phyloP scores from a whole-genome alignment of 1,140 invertebrate genomes.

The Conus betulinus region DNA sequence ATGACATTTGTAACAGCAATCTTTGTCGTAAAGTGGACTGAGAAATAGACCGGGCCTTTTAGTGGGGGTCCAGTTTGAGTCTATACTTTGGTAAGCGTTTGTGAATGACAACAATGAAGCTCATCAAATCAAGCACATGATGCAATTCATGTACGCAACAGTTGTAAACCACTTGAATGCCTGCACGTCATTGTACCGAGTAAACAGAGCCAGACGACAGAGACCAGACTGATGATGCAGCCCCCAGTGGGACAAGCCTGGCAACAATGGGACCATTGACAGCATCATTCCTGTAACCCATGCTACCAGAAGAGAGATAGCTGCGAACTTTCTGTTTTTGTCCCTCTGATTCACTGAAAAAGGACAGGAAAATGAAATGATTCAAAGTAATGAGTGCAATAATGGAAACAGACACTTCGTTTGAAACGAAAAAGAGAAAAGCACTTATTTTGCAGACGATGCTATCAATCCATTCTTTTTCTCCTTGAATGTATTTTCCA shows the following conservation, averaged over 20 bases:
- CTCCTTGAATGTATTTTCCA: constrained; percentile 53
- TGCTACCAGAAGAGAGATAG: not conserved
- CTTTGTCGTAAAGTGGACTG: no score
- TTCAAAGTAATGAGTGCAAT: constrained; percentile 52
- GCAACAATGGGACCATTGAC: constrained; percentile 28
- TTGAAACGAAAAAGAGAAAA: constrained; percentile 36
- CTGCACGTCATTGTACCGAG: no score
- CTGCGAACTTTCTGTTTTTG: not conserved
- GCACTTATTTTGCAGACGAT: constrained; percentile 15
- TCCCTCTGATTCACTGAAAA: not conserved
- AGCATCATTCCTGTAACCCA: constrained; percentile 21
- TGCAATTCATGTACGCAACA: no score
- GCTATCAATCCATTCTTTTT: constrained; percentile 27
- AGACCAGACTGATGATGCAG: constrained; percentile 44
- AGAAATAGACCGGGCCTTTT: no score
- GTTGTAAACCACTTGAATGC: no score
- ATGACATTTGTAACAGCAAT: no score
- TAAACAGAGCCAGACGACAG: no score
- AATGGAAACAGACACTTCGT: constrained; percentile 30
- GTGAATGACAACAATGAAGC: no score
- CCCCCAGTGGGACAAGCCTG: constrained; percentile 26
- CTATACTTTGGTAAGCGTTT: no score
- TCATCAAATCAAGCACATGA: no score
- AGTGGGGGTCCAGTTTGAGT: no score
- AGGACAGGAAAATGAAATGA: not conserved